Conservation (phyloP, 2,888 invertebrate species). For the Thelaira solivaga region DNA sequence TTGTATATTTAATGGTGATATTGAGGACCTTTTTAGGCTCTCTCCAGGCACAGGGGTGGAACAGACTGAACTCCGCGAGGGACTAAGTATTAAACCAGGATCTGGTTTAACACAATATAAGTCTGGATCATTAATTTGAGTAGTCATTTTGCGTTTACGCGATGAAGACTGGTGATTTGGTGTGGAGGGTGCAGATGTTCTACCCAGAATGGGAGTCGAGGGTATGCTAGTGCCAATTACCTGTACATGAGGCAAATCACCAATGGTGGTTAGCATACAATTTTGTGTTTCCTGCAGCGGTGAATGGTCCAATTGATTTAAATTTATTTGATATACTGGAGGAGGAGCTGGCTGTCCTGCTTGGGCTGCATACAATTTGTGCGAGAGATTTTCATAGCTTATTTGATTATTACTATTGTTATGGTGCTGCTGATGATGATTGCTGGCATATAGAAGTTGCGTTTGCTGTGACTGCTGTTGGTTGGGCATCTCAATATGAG, state of each 20-base stretch:
- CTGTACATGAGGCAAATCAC: conserved; percentile 69
- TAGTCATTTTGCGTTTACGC: conserved; percentile 74
- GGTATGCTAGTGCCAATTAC: conserved; percentile 71
- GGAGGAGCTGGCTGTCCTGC: conserved; percentile 38
- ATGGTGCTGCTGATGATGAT: conserved; percentile 47
- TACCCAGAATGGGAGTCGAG: conserved; percentile 65
- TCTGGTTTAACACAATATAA: conserved; percentile 71
- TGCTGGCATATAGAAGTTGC: conserved; percentile 59
- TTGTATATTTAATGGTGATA: conserved; percentile 68
- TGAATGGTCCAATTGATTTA: conserved; percentile 42
- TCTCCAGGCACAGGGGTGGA: conserved; percentile 48
- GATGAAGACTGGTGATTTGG: conserved; percentile 68
- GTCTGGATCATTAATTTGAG: conserved; percentile 72
- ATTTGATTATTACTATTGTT: conserved; percentile 62
- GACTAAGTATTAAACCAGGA: conserved; percentile 71
- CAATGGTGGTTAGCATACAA: conserved; percentile 70
- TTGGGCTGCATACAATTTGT: conserved; percentile 63
- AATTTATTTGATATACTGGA: conserved; percentile 52
- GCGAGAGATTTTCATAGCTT: conserved; percentile 54
- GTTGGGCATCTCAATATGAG: conserved; percentile 53
- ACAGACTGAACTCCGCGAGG: conserved; percentile 62
- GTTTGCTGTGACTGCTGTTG: conserved; percentile 59
- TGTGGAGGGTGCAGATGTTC: conserved; percentile 70
- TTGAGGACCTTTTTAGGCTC: conserved; percentile 65
- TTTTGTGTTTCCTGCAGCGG: conserved; percentile 5